Evolutionary conservation across 2,888 invertebrate species (phyloP).

Genomic region (Cryptocephalus moraei): DNA sequence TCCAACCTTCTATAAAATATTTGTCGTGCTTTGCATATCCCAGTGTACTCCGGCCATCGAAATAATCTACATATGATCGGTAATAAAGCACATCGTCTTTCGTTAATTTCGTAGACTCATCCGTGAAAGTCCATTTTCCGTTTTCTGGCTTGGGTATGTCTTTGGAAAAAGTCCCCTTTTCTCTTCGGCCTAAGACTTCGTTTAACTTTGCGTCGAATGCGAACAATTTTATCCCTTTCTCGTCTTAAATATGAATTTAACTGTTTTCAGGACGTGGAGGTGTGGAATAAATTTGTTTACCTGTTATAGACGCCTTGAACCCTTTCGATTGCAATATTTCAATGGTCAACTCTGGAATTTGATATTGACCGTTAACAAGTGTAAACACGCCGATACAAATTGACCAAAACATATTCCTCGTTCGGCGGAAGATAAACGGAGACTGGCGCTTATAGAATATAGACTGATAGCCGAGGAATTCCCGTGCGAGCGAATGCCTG

Average conservation of each 20-base stretch:
- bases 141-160: slow-evolving; percentile 53
- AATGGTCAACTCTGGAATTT: slow-evolving; percentile 45
- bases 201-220: slow-evolving; percentile 70
- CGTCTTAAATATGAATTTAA: slow-evolving; percentile 6
- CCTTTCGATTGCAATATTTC: slow-evolving; percentile 52
- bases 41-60: slow-evolving; percentile 41
- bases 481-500: too few relatives aligned
- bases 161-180: slow-evolving; percentile 51
- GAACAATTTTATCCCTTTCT: slow-evolving; percentile 56
- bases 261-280: background rate
- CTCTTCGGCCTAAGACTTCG: slow-evolving; percentile 58
- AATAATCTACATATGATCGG: slow-evolving; percentile 64
- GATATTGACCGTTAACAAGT: slow-evolving; percentile 18
- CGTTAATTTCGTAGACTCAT: slow-evolving; percentile 44
- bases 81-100: slow-evolving; percentile 61
- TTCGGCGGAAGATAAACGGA: too few relatives aligned
- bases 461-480: too few relatives aligned
- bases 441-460: too few relatives aligned
- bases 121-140: slow-evolving; percentile 58
- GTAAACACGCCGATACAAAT: background rate
- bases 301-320: slow-evolving; percentile 50
- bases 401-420: too few relatives aligned
- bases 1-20: slow-evolving; percentile 26
- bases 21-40: slow-evolving; percentile 58
- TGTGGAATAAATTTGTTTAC: slow-evolving; percentile 29